A percentile compares a stretch with the other conserved stretches of the same genome.
These are phyloP conservation scores for Phyllotreta striolata DNA, from an alignment of 2,888 invertebrate genomes.

Conservation along the genomic window DNA sequence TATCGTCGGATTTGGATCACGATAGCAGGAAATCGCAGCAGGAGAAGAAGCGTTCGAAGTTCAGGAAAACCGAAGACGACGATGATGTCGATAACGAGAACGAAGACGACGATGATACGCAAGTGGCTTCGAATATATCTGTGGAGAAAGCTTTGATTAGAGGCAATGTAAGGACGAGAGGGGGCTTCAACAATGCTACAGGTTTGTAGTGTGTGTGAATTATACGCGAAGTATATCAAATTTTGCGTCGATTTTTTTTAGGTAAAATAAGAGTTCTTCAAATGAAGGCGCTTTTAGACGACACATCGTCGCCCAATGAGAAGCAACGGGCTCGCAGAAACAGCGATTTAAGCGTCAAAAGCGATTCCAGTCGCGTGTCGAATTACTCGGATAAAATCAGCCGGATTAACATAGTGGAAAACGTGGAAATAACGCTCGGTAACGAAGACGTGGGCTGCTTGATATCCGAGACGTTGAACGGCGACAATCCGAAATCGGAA, in stretches of 20 bases:
- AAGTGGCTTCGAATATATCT: conserved; percentile 44
- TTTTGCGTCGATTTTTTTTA: no score
- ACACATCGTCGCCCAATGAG: conserved; percentile 27
- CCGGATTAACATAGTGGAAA: conserved; percentile 52
- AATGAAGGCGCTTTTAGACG: conserved; percentile 28
- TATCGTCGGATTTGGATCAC: conserved; percentile 34
- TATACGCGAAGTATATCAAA: no score
- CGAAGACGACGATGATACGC: conserved; percentile 47
- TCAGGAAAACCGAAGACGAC: conserved; percentile 11
- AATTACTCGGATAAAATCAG: conserved; percentile 53
- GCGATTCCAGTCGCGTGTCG: conserved; percentile 50
- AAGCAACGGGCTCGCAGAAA: conserved; percentile 46
- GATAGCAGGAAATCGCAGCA: conserved; percentile 35
- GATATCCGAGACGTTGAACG: conserved; percentile 45
- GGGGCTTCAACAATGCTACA: conserved; percentile 23
- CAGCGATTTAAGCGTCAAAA: conserved; percentile 50
- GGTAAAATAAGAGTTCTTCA: conserved; percentile 43
- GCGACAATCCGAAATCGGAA: conserved; percentile 40
- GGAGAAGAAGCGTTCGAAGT: conserved; percentile 8
- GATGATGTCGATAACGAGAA: conserved; percentile 42
- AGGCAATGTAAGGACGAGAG: conserved; percentile 31
- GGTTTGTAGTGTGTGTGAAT: no score
- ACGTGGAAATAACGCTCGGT: conserved; percentile 52
- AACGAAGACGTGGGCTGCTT: conserved; percentile 45
- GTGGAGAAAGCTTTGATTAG: conserved; percentile 32